Conservation (phyloP, 2,888 invertebrate species). For the Tricholauxania praeusta region DNA sequence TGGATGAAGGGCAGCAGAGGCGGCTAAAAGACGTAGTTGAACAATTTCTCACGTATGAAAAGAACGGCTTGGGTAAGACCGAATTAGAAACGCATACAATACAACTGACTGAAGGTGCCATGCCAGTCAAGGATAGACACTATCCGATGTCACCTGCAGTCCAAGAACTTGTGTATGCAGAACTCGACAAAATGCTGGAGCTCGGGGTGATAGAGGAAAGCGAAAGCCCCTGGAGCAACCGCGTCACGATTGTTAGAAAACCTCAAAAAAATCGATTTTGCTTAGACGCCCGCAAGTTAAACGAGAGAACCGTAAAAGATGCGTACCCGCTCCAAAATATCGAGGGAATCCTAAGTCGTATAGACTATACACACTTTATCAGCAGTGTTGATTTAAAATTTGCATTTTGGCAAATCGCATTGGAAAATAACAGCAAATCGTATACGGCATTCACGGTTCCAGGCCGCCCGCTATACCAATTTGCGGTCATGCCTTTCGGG, state of each 20-base stretch:
- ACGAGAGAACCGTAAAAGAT: no score
- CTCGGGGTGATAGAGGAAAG: slow-evolving; percentile 27
- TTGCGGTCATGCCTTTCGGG: slow-evolving; percentile 48
- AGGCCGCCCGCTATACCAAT: slow-evolving; percentile 44
- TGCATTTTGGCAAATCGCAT: slow-evolving; percentile 39
- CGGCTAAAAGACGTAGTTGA: slow-evolving; percentile 8
- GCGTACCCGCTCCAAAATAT: no score
- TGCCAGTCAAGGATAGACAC: neutral
- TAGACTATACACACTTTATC: slow-evolving; percentile 39
- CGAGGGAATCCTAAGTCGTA: slow-evolving; percentile 25
- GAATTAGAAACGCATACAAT: slow-evolving; percentile 10
- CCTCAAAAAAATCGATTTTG: neutral
- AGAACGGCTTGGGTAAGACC: slow-evolving; percentile 27
- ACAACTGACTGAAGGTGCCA: slow-evolving; percentile 7
- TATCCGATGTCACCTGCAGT: neutral
- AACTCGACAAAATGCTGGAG: slow-evolving; percentile 24
- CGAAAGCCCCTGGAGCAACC: slow-evolving; percentile 31
- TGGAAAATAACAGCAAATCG: slow-evolving; percentile 34
- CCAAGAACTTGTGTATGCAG: slow-evolving; percentile 24
- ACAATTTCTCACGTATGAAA: slow-evolving; percentile 20
- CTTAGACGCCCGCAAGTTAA: no score
- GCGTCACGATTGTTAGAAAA: slow-evolving; percentile 22
- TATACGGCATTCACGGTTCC: slow-evolving; percentile 40
- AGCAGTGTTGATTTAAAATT: slow-evolving; percentile 39
- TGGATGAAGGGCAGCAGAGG: neutral